Evolutionary conservation across 2,113 vertebrate species (phyloP), one percentile per base, ranked within the genome.

Genomic region (Forbesichthys papilliferus): DNA sequence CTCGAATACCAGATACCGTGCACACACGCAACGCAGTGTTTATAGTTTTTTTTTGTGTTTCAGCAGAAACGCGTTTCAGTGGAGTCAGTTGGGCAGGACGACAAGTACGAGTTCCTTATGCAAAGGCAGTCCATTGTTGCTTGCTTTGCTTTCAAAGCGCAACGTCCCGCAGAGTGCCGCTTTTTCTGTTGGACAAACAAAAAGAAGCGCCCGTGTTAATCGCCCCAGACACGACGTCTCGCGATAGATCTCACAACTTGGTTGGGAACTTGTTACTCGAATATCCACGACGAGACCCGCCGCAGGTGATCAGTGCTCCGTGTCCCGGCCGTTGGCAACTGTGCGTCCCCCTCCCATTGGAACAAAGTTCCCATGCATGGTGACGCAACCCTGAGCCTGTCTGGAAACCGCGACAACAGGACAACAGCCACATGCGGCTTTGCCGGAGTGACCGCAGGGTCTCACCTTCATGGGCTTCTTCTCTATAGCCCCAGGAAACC

Each of bases 311-410:
- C 12, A 18, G 16, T 33, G 10, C 11, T 3, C 27, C 1, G 27
- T 34, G 65, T 36, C 60, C 67, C 75, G 66, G 73, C 49, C 75
- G 69, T 72, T 77, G 67, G 78, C 49, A 64, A 65, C 60, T 51
- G 48, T 66, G 68, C 78, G 18, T n/a, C 59, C 69, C 11, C 48
- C 34, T 55, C 71, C 78, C 75, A 89, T 79, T 87, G 86, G 87
- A 87, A 80, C 77, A 85, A 93, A 93, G 89, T 92, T 92, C 83
- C 78, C 76, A 27, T 4, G 33, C 63, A 76, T 27, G 27, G 64
- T 87, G 86, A 84, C 65, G 85, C 76, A 87, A 85, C 75, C 68
- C 16, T 3, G 13, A 70, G 48, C 66, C 73, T 53, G 61, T 65
- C 63, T n/a, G 76, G 71, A 54, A 66, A 34, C 65, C 46, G 27